Percentiles rank a stretch among this genome's conserved stretches.
These are phyloP conservation scores for Elgaria multicarinata DNA, from an alignment of 2,113 vertebrate species.

Conservation along the genomic window DNA sequence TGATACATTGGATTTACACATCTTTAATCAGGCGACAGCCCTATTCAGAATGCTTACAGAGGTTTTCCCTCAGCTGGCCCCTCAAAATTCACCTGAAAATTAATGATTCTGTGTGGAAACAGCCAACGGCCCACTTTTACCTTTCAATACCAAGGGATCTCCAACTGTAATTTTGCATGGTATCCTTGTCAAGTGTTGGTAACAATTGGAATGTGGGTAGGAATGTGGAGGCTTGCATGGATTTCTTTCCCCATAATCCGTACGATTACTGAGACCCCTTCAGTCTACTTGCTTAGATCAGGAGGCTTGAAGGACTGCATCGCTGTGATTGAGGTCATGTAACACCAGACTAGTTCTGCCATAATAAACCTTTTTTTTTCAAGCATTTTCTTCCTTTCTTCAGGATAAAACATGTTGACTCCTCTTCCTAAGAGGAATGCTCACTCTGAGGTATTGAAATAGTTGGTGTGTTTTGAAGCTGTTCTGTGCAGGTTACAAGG, in stretches of 20 bases:
- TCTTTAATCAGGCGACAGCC: not conserved
- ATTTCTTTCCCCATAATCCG: slow-evolving; percentile 17
- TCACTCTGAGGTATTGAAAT: not conserved
- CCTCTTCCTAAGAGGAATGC: not conserved
- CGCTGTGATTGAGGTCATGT: not conserved
- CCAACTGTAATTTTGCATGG: not conserved
- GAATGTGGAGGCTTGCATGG: slow-evolving; percentile 22
- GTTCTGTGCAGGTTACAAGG: not conserved
- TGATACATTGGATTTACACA: too few species aligned
- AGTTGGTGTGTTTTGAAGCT: not conserved
- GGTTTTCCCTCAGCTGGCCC: not conserved
- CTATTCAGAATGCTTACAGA: not conserved
- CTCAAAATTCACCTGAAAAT: not conserved
- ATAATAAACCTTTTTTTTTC: not conserved
- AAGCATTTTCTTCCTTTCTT: not conserved
- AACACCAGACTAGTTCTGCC: not conserved
- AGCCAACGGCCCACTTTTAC: not conserved
- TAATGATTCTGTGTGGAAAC: slow-evolving; percentile 13
- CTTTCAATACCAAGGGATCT: slow-evolving; percentile 23
- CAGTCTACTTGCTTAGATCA: slow-evolving; percentile 30
- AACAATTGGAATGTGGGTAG: not conserved
- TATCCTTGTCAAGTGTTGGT: not conserved
- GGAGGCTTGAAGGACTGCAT: not conserved
- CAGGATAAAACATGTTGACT: not conserved
- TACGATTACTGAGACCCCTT: slow-evolving; percentile 29